Conservation (phyloP, 2,888 invertebrate genomes). For the Villa cingulata region DNA sequence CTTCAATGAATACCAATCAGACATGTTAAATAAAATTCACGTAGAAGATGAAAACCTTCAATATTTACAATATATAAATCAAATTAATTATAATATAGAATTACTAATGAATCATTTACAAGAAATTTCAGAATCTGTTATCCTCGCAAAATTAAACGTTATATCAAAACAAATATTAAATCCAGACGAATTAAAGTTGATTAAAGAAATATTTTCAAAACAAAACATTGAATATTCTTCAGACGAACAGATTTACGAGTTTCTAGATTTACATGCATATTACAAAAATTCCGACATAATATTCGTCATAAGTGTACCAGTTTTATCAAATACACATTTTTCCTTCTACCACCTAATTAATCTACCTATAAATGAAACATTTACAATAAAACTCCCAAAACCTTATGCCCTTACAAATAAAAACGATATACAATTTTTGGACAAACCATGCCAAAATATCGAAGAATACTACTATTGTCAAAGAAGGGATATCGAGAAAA, state of each 20-base stretch:
- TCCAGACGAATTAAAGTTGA: background rate
- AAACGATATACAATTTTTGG: too few species aligned
- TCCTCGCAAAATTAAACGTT: background rate
- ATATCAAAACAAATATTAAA: background rate
- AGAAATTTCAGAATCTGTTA: background rate
- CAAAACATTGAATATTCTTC: background rate
- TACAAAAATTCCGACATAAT: background rate
- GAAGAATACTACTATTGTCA: too few species aligned
- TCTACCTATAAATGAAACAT: too few species aligned
- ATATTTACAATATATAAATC: slow-evolving; percentile 3
- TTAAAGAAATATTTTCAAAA: too few species aligned
- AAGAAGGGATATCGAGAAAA: too few species aligned
- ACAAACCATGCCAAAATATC: too few species aligned
- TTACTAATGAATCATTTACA: slow-evolving; percentile 4
- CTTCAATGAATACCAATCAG: slow-evolving; percentile 2
- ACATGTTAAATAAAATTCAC: slow-evolving; percentile 1
- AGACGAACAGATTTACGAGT: background rate
- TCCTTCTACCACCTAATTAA: too few species aligned
- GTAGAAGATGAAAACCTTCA: slow-evolving; percentile 3
- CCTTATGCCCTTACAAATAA: too few species aligned
- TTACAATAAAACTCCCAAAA: too few species aligned
- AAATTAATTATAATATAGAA: slow-evolving; percentile 8
- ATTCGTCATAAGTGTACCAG: too few species aligned
- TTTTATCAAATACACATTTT: too few species aligned
- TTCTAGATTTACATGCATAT: background rate